Base-by-base conservation (phyloP, 2,113 vertebrate species). In the Donacobius atricapilla region DNA sequence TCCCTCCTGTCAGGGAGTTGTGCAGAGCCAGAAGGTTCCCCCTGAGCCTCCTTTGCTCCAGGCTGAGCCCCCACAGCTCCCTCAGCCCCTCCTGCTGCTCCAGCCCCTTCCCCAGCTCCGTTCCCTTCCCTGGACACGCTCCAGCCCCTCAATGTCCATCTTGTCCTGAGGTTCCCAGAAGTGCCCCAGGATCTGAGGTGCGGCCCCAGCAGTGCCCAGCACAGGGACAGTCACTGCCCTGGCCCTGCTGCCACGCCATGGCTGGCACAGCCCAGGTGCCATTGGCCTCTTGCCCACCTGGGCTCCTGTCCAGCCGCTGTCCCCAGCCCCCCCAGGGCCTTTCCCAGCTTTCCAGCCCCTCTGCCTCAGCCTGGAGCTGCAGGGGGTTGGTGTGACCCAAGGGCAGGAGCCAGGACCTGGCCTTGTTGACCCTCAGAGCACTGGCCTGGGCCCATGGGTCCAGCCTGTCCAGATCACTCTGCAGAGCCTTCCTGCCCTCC, bases 361-460 rank as follows among this genome's bases (percentile, higher is more conserved):
- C 37, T 78, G 58, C 30, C 47, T 58, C 73, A 64, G 75, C 60
- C 76, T 53, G 60, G 31, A 64, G 58, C 76, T 64, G 76, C 76
- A 64, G 47, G 60, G 30, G 24, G 2, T 64, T 53, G 75, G 13
- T 50, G 75, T 16, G 76, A 42, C 24, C 76, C 56, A n/a, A 35
- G 45, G 58, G 58, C 58, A 61, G 58, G 7, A 28, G 7, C 37
- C 75, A 78, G 58, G 23, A 14, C 37, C 10, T 64, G 65, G 54
- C 24, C 65, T 1, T 35, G 9, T 1, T 1, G 35, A 17, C 2
- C 7, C 44, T 58, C 23, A 23, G 15, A 9, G 1, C 60, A 9
- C 11, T 40, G 53, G 23, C 9, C 44, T 69, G 23, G 18, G 61
- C 50, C 53, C 65, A 35, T n/a, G 54, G 54, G 5, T 60, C 44